Conservation (phyloP, 2,888 invertebrate genomes). For the Caenorhabditis wallacei region DNA sequence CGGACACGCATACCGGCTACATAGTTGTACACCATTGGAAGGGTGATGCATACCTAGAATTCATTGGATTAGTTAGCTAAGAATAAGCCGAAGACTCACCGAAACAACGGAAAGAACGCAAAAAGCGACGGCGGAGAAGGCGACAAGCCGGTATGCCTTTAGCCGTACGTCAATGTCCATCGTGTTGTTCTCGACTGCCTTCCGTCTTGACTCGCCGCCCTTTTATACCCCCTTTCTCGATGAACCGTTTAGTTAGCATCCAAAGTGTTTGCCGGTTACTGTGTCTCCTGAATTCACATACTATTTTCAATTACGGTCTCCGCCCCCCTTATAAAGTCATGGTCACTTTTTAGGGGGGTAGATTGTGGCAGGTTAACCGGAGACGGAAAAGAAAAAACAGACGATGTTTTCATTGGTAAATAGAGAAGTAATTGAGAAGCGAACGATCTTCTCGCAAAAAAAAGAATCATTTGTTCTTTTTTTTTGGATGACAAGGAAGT, state of each 20-base stretch:
- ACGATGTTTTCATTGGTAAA: not conserved
- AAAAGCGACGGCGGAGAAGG: constrained; percentile 63
- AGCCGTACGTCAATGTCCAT: constrained; percentile 61
- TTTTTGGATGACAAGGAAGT: no score
- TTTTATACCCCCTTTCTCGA: constrained; percentile 9
- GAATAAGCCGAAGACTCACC: constrained; percentile 32
- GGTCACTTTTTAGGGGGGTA: constrained; percentile 40
- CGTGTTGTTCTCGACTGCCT: not conserved
- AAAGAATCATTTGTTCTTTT: no score
- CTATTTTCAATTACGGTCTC: not conserved
- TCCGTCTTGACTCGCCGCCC: not conserved
- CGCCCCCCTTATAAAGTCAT: constrained; percentile 32
- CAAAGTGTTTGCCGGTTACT: not conserved
- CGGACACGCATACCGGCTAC: constrained; percentile 48
- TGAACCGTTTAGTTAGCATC: constrained; percentile 43
- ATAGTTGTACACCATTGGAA: constrained; percentile 69
- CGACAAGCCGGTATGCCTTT: constrained; percentile 61
- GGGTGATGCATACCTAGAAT: constrained; percentile 62
- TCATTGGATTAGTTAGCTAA: not conserved
- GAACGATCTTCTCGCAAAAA: no score
- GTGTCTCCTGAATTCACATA: not conserved
- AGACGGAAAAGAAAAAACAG: constrained; percentile 2
- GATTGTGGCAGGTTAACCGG: constrained; percentile 5
- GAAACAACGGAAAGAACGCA: constrained; percentile 62
- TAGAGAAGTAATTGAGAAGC: not conserved